Evolutionary conservation across 2,888 invertebrate genomes (phyloP), one percentile per base, ranked within the genome.

Genomic region (Ectropis crepuscularia): DNA sequence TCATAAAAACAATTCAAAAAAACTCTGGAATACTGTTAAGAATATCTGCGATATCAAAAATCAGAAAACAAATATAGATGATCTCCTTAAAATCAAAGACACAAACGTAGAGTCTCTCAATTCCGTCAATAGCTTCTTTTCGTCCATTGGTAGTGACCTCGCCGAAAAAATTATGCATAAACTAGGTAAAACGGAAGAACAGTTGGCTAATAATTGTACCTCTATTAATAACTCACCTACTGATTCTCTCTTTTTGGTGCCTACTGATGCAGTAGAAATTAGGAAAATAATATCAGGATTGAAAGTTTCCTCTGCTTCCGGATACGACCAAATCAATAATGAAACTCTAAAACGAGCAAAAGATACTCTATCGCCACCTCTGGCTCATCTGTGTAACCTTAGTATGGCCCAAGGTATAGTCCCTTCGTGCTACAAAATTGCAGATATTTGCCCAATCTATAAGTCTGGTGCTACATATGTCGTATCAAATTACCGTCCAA

Each of bases 21-120:
- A 57, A 38, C 37, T 59, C 0, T 64, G 64, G 64, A 47, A 43
- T 6, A 42, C 55, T 5, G 38, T 64, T 0, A 64, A 57, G 48
- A 41, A 46, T 43, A 57, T 60, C 10, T 53, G 59, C 43, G 53
- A 54, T 6, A 46, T 64, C 0, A 53, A 28, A 12, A 9, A 37
- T 7, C 5, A n/a, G 6, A 61, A 61, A 45, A 9, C 48, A 12
- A 12, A 41, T 1, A 2, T n/a, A 6, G 42, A 2, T 12, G 37
- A 49, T n/a, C 54, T 61, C 6, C 36, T 61, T 6, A 37, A 43
- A 10, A 6, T 38, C 5, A 46, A 36, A 28, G 1, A 11, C 2
- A 28, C 46, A 5, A 6, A 6, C 0, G 5, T 9, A n/a, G 46
- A 53, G 2, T 45, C 58, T 2, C 36, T 63, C 5, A 63, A 63